phyloP scores from a whole-genome alignment of 2,888 invertebrate species.

The Temnothorax unifasciatus region DNA sequence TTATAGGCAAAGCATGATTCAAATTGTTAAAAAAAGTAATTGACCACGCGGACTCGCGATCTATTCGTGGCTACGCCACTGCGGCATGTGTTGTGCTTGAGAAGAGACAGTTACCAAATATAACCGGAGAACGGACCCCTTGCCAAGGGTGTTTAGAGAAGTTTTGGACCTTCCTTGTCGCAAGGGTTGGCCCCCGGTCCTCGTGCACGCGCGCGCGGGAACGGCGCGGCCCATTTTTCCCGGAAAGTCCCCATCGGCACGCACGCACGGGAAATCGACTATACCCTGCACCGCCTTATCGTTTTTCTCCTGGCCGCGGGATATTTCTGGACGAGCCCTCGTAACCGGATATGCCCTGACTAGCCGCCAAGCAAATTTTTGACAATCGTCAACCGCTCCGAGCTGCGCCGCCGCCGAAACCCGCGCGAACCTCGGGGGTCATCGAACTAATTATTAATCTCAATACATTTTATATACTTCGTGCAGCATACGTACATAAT shows the following conservation, averaged over 20 bases:
- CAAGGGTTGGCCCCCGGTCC: slow-evolving; percentile 78
- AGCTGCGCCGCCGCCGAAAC: slow-evolving; percentile 12
- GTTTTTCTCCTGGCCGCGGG: slow-evolving; percentile 34
- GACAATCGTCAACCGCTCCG: slow-evolving; percentile 49
- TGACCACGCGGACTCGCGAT: slow-evolving; percentile 74
- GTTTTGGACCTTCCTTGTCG: slow-evolving; percentile 79
- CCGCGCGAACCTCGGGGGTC: slow-evolving; percentile 53
- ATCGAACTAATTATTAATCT: slow-evolving; percentile 59
- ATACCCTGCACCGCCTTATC: slow-evolving; percentile 43
- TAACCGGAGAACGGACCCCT: slow-evolving; percentile 84
- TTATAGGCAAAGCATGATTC: background rate
- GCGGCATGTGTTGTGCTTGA: slow-evolving; percentile 80
- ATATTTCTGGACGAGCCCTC: slow-evolving; percentile 66
- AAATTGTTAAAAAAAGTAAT: slow-evolving; percentile 30
- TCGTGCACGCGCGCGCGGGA: slow-evolving; percentile 34
- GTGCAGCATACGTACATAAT: background rate
- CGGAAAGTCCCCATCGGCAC: slow-evolving; percentile 56
- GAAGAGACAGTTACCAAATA: slow-evolving; percentile 84
- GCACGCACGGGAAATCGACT: slow-evolving; percentile 60
- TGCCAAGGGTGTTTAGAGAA: slow-evolving; percentile 84
- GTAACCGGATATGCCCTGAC: slow-evolving; percentile 70
- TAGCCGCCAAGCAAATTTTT: slow-evolving; percentile 66
- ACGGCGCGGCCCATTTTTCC: slow-evolving; percentile 54
- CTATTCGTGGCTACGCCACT: slow-evolving; percentile 79
- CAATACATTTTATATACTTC: background rate